Conservation (phyloP, 2,888 invertebrate genomes). For the Junonia oenone region DNA sequence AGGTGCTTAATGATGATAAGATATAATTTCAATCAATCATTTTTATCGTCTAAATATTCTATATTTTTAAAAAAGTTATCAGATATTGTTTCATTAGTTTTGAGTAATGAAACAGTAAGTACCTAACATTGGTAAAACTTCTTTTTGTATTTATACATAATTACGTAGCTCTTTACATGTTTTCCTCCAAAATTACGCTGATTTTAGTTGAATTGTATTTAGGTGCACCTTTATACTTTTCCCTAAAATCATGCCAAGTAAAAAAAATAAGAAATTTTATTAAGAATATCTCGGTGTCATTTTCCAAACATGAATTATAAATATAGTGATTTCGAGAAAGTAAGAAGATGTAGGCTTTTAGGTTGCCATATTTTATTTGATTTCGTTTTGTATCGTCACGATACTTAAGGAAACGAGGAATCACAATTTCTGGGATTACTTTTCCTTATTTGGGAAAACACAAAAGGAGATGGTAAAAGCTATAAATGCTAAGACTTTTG, state of each 20-base stretch:
- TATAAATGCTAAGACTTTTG: not conserved
- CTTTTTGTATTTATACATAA: too few relatives aligned
- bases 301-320: not conserved
- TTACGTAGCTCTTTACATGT: too few relatives aligned
- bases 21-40: too few relatives aligned
- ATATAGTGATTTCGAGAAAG: slow-evolving; percentile 41
- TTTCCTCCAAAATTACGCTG: not conserved
- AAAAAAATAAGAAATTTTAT: not conserved
- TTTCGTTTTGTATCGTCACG: slow-evolving; percentile 15
- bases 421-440: not conserved
- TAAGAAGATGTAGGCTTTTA: slow-evolving; percentile 61
- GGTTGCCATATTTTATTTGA: slow-evolving; percentile 66
- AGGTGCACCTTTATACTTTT: not conserved
- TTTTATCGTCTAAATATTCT: too few relatives aligned
- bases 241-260: not conserved
- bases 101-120: too few relatives aligned
- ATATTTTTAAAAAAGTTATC: too few relatives aligned
- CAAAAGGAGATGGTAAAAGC: not conserved
- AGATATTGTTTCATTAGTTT: too few relatives aligned
- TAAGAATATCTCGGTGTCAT: not conserved
- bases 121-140: too few relatives aligned
- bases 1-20: slow-evolving; percentile 33
- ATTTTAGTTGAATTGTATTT: not conserved
- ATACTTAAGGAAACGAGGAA: slow-evolving; percentile 38
- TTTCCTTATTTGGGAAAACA: not conserved